These are phyloP conservation scores for Halcyon malimbica DNA, from an alignment of 2,113 vertebrate genomes.

Conservation along the genomic window DNA sequence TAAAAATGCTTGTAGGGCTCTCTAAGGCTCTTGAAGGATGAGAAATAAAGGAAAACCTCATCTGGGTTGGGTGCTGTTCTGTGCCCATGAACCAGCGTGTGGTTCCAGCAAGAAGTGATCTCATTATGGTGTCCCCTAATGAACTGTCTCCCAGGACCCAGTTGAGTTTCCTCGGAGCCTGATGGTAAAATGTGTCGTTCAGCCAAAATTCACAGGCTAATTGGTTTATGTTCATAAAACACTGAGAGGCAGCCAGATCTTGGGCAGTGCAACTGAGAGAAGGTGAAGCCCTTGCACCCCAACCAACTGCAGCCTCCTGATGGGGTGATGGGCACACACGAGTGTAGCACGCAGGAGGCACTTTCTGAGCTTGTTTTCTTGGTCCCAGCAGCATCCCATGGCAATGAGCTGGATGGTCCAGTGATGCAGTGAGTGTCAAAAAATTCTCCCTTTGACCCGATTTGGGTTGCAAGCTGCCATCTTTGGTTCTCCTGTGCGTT, in stretches of 20 bases:
- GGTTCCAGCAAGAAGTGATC: background rate
- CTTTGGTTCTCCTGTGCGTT: background rate
- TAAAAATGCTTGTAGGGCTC: background rate
- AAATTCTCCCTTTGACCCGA: background rate
- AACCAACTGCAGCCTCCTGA: background rate
- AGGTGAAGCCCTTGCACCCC: background rate
- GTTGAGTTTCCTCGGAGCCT: background rate
- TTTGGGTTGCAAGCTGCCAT: background rate
- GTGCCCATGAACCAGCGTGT: background rate
- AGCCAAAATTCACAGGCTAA: background rate
- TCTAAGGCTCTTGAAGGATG: background rate
- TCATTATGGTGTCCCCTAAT: background rate
- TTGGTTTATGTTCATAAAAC: background rate
- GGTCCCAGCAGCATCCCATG: background rate
- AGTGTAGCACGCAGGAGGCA: rapidly evolving
- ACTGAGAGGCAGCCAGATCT: background rate
- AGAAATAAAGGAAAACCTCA: background rate
- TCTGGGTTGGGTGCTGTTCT: background rate
- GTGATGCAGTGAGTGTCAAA: background rate
- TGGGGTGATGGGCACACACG: rapidly evolving
- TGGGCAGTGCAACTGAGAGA: rapidly evolving
- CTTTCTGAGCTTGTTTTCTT: background rate
- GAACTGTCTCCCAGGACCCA: background rate
- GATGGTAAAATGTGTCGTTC: background rate
- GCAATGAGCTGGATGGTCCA: background rate